phyloP scores from a whole-genome alignment of 2,113 vertebrate genomes.

The Oenanthe melanoleuca region DNA sequence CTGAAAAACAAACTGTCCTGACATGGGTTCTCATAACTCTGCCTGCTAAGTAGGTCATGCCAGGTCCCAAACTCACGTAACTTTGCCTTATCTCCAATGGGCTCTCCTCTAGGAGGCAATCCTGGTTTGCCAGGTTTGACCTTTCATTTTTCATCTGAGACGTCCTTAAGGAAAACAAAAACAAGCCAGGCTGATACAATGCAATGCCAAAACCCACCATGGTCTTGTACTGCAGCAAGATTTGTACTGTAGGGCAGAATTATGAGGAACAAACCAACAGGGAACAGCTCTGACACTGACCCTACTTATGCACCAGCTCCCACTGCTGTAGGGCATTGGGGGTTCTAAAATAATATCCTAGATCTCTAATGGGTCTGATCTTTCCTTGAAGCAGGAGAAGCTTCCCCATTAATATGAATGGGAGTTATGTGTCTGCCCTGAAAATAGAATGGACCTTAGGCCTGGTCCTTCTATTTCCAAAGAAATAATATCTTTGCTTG shows the following conservation, averaged over 20 bases:
- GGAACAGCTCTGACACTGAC: not conserved
- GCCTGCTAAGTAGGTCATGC: slow-evolving; percentile 39
- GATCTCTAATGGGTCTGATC: not conserved
- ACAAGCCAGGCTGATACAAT: not conserved
- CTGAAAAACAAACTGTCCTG: slow-evolving; percentile 69
- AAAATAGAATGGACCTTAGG: not conserved
- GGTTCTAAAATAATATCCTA: not conserved
- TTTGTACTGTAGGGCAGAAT: not conserved
- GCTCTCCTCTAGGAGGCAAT: slow-evolving; percentile 17
- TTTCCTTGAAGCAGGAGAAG: not conserved
- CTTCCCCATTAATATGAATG: not conserved
- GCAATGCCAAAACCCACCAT: not conserved
- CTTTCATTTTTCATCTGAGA: not conserved
- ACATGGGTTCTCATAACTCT: slow-evolving; percentile 52
- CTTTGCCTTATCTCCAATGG: not conserved
- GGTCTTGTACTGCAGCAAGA: not conserved
- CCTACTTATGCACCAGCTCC: not conserved
- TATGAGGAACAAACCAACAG: not conserved
- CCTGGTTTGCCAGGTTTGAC: not conserved
- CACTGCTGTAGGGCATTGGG: not conserved
- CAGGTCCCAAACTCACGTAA: slow-evolving; percentile 17
- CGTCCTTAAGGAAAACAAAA: not conserved
- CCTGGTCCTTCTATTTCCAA: not conserved
- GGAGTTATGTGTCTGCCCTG: not conserved
- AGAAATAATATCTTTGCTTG: not conserved